These are phyloP conservation scores for Mellilla xanthometata DNA, from an alignment of 2,888 invertebrate genomes.

Conservation along the genomic window DNA sequence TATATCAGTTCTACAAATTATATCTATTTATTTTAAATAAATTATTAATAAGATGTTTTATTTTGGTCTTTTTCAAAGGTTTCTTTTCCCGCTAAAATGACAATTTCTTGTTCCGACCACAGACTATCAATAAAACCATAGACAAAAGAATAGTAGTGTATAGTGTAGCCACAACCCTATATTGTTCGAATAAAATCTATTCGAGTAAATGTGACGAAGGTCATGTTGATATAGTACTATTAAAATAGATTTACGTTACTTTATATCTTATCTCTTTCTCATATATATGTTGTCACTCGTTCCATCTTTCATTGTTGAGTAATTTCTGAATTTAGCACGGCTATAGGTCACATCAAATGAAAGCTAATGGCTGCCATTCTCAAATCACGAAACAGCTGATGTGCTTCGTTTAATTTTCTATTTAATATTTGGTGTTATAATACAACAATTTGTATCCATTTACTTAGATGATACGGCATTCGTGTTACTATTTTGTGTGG, in stretches of 20 bases:
- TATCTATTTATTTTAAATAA: no score
- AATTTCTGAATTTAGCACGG: not conserved
- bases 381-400: constrained; percentile 78
- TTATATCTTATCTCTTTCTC: constrained; percentile 37
- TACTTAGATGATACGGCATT: constrained; percentile 68
- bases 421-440: constrained; percentile 46
- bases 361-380: constrained; percentile 74
- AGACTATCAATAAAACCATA: no score
- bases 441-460: constrained; percentile 41
- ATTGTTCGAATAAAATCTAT: not conserved
- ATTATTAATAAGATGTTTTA: no score
- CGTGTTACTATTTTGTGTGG: constrained; percentile 58
- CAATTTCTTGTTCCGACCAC: no score
- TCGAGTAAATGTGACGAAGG: constrained; percentile 40
- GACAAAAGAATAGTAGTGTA: no score
- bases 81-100: no score
- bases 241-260: constrained; percentile 29
- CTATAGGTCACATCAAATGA: constrained; percentile 36
- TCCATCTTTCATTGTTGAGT: not conserved
- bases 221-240: constrained; percentile 47
- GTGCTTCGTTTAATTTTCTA: constrained; percentile 65
- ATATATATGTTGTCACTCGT: constrained; percentile 15
- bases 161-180: no score
- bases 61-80: no score
- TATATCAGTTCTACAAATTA: no score